Evolutionary conservation across 2,797 vertebrate genomes (phyloP), one percentile per base, ranked within the genome.

Genomic region (Lepus oiostolus): DNA sequence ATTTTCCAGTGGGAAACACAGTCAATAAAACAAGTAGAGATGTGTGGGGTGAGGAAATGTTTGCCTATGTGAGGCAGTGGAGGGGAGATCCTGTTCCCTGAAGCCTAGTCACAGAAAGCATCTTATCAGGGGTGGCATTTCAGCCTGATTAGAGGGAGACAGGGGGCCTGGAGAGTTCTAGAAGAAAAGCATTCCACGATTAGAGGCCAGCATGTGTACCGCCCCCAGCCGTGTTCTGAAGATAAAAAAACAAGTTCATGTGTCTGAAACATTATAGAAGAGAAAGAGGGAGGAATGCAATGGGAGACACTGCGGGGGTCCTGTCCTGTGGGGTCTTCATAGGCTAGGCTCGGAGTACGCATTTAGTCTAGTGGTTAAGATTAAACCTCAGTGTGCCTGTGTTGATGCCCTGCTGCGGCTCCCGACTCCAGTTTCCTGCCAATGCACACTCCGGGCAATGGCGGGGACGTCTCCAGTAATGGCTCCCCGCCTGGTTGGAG

Each of bases 121-220:
- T 71, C 30, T 71, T 38, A 4, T 42, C 67, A n/a, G 67, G 14
- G 12, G 19, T 87, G 77, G 47, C 8, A 10, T 74, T 47, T 47
- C 79, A 90, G 7, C 50, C 50, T 52, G 5, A 54, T 84, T 63
- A 77, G 32, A 75, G 7, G 13, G 10, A 83, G 5, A 11, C 28
- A 52, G 8, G 70, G 26, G 71, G 26, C 24, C 7, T 22, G 54
- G 75, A n/a, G 26, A n/a, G 72, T 65, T 95, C 75, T 72, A 28
- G 42, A 90, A 52, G 60, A 83, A 92, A 26, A 77, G 30, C n/a
- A 54, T 83, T 86, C 63, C 54, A 76, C 84, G 22, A 16, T 76
- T 26, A 72, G 24, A 54, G n/a, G 42, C 68, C 5, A 50, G 42
- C 88, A 86, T 58, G 35, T 38, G 12, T 38, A 65, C 84, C 81